These are phyloP conservation scores for Heliconius eleuchia DNA, from an alignment of 1,140 invertebrate genomes.

Conservation along the genomic window DNA sequence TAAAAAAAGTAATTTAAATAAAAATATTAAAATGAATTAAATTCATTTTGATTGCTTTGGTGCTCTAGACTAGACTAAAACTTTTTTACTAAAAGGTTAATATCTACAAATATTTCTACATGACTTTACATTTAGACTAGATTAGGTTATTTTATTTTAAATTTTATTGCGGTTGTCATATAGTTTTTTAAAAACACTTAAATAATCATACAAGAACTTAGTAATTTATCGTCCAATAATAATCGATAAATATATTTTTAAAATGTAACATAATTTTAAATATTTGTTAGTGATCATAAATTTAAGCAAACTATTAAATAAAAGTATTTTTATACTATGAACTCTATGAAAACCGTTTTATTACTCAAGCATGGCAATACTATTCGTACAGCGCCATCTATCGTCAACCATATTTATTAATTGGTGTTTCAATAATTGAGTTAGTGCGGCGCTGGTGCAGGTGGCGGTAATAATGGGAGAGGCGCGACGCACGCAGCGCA, in stretches of 20 bases:
- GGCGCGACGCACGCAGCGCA: constrained; percentile 72
- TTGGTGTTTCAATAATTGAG: constrained; percentile 17
- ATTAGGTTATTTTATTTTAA: neutral
- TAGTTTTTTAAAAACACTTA: neutral
- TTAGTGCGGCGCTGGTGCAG: constrained; percentile 69
- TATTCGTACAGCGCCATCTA: constrained; percentile 37
- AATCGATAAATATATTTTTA: too few species aligned
- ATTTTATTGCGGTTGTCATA: neutral
- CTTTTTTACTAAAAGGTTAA: constrained; percentile 23
- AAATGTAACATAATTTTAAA: too few species aligned
- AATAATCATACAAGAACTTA: neutral
- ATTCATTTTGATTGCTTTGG: constrained; percentile 58
- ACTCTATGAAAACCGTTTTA: neutral
- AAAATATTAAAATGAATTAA: constrained; percentile 49
- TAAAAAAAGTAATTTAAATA: constrained; percentile 4
- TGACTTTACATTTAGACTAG: constrained; percentile 37
- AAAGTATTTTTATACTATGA: neutral
- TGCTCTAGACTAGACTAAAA: constrained; percentile 19
- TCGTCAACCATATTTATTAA: constrained; percentile 11
- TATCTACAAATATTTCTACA: constrained; percentile 37
- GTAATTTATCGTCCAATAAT: too few species aligned
- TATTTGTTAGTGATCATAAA: neutral
- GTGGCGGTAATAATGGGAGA: constrained; percentile 60
- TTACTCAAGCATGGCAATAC: constrained; percentile 14
- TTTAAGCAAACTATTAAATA: neutral